These are phyloP conservation scores for Bufo bufo DNA, from an alignment of 2,113 vertebrate species.

Conservation along the genomic window DNA sequence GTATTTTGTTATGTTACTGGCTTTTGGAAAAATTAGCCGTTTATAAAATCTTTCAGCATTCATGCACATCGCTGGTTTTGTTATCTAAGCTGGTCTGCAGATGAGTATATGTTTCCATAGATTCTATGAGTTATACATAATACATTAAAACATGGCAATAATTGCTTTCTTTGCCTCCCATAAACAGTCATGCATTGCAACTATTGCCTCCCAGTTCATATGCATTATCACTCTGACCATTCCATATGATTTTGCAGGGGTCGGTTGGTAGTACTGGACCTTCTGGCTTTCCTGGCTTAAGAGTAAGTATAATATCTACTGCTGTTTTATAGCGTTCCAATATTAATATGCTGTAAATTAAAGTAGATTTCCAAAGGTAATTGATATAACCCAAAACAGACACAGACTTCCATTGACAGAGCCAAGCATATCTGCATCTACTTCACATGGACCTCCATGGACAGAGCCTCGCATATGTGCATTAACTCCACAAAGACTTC, in stretches of 20 bases:
- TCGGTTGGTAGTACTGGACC: slow-evolving; percentile 85
- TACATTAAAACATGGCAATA: too few species aligned
- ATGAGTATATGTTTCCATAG: too few species aligned
- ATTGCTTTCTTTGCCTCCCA: too few species aligned
- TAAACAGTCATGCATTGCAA: too few species aligned
- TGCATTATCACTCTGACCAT: background rate
- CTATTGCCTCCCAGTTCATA: too few species aligned
- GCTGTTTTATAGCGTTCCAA: background rate
- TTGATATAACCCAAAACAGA: too few species aligned
- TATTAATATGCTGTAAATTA: background rate
- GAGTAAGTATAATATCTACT: slow-evolving; percentile 77
- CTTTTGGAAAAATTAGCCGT: background rate
- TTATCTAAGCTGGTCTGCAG: background rate
- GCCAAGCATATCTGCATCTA: too few species aligned
- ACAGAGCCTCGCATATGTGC: too few species aligned
- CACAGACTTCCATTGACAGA: too few species aligned
- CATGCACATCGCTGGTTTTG: background rate
- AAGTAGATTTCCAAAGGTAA: background rate
- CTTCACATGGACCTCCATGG: too few species aligned
- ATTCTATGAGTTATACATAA: too few species aligned
- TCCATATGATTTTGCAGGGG: slow-evolving; percentile 77
- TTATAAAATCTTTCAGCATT: background rate
- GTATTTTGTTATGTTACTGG: slow-evolving; percentile 1
- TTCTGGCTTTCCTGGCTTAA: slow-evolving; percentile 90
- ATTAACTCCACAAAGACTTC: too few species aligned